Percentiles rank a stretch among this genome's conserved stretches.
Conservation (phyloP, 2,797 vertebrate genomes). For the Nannoperca obscura region DNA sequence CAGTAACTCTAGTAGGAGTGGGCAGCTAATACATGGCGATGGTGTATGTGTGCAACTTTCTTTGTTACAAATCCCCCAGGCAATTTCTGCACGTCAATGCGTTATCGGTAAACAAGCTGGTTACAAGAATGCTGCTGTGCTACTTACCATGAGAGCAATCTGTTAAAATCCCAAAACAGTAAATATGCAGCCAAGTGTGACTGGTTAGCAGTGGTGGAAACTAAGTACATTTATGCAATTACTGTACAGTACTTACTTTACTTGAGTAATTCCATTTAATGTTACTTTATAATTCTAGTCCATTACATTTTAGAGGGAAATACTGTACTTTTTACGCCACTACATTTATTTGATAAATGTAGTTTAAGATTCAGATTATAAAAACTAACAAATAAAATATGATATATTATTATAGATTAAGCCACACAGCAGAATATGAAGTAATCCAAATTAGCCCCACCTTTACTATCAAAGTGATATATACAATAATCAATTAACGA, state of each 20-base stretch:
- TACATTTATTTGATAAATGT: neutral
- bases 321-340: neutral
- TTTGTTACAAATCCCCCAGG: slow-evolving; percentile 22
- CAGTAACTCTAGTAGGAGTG: slow-evolving; percentile 19
- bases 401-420: neutral
- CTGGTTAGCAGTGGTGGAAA: neutral
- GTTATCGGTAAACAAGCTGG: slow-evolving; percentile 33
- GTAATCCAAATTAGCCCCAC: neutral
- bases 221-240: neutral
- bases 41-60: slow-evolving; percentile 26
- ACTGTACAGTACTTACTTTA: neutral
- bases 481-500: neutral
- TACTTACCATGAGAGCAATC: slow-evolving; percentile 2
- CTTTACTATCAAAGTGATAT: neutral
- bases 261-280: neutral
- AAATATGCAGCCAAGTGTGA: slow-evolving; percentile 5
- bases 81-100: slow-evolving; percentile 17
- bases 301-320: neutral
- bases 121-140: slow-evolving; percentile 6
- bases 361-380: neutral
- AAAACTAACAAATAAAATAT: neutral
- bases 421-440: neutral
- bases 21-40: slow-evolving; percentile 28
- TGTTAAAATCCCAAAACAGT: neutral
- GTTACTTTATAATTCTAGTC: neutral